Conservation (phyloP, 1,140 invertebrate species). For the Triops longicaudatus region DNA sequence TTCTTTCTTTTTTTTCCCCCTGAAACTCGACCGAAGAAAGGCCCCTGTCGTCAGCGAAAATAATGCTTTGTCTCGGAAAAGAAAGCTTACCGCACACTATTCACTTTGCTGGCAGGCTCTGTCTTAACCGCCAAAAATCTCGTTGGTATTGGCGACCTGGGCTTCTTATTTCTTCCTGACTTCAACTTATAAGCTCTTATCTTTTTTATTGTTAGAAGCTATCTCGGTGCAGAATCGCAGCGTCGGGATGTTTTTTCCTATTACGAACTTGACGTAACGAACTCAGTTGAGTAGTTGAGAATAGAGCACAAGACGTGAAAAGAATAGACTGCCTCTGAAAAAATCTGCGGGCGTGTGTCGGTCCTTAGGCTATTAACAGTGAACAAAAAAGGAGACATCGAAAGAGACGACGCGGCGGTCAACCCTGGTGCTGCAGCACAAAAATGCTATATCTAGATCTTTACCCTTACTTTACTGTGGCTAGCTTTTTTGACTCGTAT, state of each 20-base stretch:
- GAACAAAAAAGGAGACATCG: not conserved
- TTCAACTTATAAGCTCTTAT: not conserved
- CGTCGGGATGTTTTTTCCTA: not conserved
- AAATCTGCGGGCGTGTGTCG: not conserved
- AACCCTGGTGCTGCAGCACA: not conserved
- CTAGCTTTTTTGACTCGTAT: not conserved
- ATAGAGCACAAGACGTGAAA: not conserved
- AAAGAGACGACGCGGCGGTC: not conserved
- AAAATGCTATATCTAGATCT: not conserved
- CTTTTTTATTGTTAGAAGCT: not conserved
- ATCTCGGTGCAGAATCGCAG: not conserved
- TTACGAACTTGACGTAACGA: slow-evolving; percentile 2
- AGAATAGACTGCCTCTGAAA: not conserved
- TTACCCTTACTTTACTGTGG: not conserved
- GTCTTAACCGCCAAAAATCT: too few species aligned
- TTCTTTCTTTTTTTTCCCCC: too few species aligned
- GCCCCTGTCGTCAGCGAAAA: not conserved
- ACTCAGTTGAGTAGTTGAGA: not conserved
- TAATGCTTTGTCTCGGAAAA: not conserved
- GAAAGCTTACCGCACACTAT: not conserved
- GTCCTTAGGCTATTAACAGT: slow-evolving; percentile 1
- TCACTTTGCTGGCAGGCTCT: not conserved
- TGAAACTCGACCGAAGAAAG: not conserved
- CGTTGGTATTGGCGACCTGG: not conserved
- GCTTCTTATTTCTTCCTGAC: not conserved